These are phyloP conservation scores for Clivina fossor DNA, from an alignment of 2,888 invertebrate genomes.

Conservation along the genomic window DNA sequence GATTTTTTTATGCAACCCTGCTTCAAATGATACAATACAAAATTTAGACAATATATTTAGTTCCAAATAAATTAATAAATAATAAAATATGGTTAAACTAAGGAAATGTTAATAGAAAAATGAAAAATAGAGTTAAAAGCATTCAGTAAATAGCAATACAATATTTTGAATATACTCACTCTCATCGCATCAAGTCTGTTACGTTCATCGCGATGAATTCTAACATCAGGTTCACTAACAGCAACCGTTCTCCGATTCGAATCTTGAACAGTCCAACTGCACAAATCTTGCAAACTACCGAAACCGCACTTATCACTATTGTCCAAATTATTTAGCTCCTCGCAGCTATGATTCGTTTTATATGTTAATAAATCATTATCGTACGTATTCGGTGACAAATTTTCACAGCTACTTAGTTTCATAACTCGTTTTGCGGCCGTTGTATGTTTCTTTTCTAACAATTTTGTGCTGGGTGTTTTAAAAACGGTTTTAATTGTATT, in stretches of 20 bases:
- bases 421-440: constrained; percentile 43
- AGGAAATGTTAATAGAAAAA: too few relatives aligned
- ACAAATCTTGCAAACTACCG: constrained; percentile 69
- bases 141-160: neutral
- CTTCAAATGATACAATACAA: too few relatives aligned
- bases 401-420: constrained; percentile 49
- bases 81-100: too few relatives aligned
- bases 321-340: constrained; percentile 48
- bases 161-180: neutral
- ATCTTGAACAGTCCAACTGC: constrained; percentile 44
- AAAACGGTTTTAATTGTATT: constrained; percentile 46
- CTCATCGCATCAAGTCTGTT: neutral
- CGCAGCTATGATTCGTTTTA: constrained; percentile 54
- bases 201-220: constrained; percentile 49
- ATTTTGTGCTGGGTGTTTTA: constrained; percentile 46
- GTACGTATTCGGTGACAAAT: constrained; percentile 44
- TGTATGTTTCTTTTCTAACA: constrained; percentile 45
- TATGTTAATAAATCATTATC: constrained; percentile 51
- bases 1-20: too few relatives aligned
- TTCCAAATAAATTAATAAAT: too few relatives aligned
- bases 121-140: neutral
- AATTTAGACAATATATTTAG: too few relatives aligned
- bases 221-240: constrained; percentile 68
- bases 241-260: constrained; percentile 49
- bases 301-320: constrained; percentile 50